phyloP scores from a whole-genome alignment of 2,113 vertebrate species.

The Hystrix cristata region DNA sequence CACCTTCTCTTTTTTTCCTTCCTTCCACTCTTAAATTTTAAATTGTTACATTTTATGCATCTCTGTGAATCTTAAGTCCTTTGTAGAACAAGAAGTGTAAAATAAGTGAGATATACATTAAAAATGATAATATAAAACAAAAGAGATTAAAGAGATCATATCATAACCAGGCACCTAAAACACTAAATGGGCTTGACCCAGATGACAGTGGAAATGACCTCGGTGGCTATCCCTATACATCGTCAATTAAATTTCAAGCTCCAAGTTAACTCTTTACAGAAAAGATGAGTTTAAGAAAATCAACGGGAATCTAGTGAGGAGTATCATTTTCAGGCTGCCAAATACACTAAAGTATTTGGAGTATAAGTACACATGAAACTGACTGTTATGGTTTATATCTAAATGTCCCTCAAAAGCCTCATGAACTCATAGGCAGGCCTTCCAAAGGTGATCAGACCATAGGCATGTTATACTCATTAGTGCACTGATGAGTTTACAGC shows the following conservation, averaged over 20 bases:
- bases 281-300: constrained; percentile 29
- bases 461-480: background rate
- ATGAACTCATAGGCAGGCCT: background rate
- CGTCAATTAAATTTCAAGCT: constrained; percentile 14
- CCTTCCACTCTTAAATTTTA: constrained; percentile 47
- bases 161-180: background rate
- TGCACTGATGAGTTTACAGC: background rate
- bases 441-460: background rate
- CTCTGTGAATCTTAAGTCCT: background rate
- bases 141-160: background rate
- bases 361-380: background rate
- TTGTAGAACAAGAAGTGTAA: background rate
- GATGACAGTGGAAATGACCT: background rate
- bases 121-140: constrained; percentile 25
- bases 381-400: background rate
- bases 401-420: background rate
- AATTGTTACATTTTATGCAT: background rate
- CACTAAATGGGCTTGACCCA: background rate
- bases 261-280: background rate
- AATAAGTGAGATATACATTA: background rate
- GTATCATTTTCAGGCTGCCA: background rate
- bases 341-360: background rate
- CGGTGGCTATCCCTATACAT: background rate
- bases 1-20: background rate
- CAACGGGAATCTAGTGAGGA: background rate